Base-by-base conservation (phyloP, 1,140 invertebrate species). In the Pachyrhynchus sulphureomaculatus region DNA sequence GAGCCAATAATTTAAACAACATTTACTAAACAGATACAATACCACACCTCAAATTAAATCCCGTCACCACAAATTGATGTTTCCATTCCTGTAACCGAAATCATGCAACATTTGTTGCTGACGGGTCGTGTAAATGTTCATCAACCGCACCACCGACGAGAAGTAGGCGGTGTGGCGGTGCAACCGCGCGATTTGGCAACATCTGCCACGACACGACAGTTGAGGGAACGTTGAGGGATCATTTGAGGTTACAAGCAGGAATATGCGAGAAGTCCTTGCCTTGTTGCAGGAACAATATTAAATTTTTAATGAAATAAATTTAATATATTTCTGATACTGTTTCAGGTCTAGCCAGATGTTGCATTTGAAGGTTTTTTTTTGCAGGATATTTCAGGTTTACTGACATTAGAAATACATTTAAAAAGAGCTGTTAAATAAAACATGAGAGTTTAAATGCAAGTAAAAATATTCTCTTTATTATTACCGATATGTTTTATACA, bases 201-300 rank as follows among this genome's bases (percentile, higher is more conserved):
- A 66, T 55, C 64, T 66, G 64, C 58, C 59, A 18, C 64, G 45
- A 66, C 64, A 66, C 49, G 64, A 60, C 54, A 56, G 52, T 62
- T 66, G 59, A 66, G 64, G 64, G 64, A 66, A 62, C 59, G 64
- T 62, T 62, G 64, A 66, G 64, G 59, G 3, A 4, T 3, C 24
- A 3, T 3, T 57, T 45, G 36, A 8, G 13, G 12, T 4, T 5
- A n/a, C n/a, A n/a, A 20, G 29, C 37, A 53, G 33, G 33, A 44
- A 34, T 41, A 6, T 23, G 33, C 17, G 23, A 36, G 8, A n/a
- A 12, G n/a, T 36, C 34, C 48, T 24, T 42, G 17, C n/a, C 36
- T 37, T 39, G 54, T 58, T 56, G 48, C 42, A 37, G 45, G 32
- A 29, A 61, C 52, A 49, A 65, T 65, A 65, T 65, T 62, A 65